Evolutionary conservation across 2,888 invertebrate species (phyloP), one percentile per base, ranked within the genome.

Genomic region (Ashinkailepas kermadecensis): DNA sequence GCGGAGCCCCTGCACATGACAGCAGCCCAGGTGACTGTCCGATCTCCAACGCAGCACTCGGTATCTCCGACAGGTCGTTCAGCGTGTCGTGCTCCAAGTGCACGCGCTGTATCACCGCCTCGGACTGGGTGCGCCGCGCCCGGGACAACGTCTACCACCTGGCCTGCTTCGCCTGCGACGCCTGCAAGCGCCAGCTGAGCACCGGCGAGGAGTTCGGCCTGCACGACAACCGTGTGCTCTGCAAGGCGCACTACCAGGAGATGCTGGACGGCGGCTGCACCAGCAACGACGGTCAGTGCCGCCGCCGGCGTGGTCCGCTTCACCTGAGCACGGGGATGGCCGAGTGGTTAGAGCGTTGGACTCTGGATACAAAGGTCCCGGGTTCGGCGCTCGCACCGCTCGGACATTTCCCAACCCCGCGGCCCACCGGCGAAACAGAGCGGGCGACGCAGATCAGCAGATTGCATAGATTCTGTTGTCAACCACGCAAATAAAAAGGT

Each of bases 121-220:
- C 95, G 78, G 99, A 99, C 89, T 99, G 99, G 99, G 98, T 99
- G 86, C 91, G 99, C 84, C 93, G 96, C 87, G 99, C 99, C 64
- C 88, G 84, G 39, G 83, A 84, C 82, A 86, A 86, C 78, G 96
- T 99, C 62, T 99, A 97, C 89, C 99, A 99, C 89, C 90, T 99
- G 87, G 99, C 99, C 80, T 99, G 99, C 89, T 99, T 99, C 89
- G 97, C 98, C 39, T 99, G 99, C 89, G 97, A 98, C 88, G 95
- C 95, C 83, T 96, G 96, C 88, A 95, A 95, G 85, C 91, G 96
- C 62, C 96, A 96, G 88, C 90, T 96, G 83, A 95, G 94, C 85
- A 96, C 96, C 0, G 97, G 97, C 10, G 97, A 98, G 88, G 97
- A 99, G 90, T 99, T 99, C 88, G 97, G 98, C 18, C 91, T 99